These are phyloP conservation scores for Tympanoctomys barrerae DNA, from an alignment of 2,797 vertebrate genomes.

Conservation along the genomic window DNA sequence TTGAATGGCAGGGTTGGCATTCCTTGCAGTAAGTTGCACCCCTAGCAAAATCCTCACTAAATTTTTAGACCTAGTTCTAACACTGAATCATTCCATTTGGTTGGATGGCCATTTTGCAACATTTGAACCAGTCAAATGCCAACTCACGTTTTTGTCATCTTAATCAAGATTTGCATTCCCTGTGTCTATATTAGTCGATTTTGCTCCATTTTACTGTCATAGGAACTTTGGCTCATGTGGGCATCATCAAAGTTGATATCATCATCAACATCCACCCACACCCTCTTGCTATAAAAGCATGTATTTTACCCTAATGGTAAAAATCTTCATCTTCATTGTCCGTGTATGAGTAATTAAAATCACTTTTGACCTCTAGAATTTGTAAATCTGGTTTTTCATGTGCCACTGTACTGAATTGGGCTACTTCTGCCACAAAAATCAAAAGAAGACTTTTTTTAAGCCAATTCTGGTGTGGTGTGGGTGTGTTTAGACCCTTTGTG, in stretches of 20 bases:
- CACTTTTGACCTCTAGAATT: neutral
- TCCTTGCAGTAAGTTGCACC: neutral
- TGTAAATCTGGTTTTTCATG: neutral
- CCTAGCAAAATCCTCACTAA: neutral
- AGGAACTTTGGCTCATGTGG: neutral
- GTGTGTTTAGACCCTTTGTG: neutral
- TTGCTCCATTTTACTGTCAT: neutral
- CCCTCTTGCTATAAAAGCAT: neutral
- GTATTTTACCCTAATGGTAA: neutral
- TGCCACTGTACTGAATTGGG: neutral
- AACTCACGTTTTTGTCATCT: neutral
- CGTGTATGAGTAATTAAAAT: neutral
- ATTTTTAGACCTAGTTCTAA: neutral
- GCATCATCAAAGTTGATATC: neutral
- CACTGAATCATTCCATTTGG: neutral
- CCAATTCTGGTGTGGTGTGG: neutral
- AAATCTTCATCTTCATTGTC: neutral
- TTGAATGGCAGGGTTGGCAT: neutral
- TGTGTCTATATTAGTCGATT: neutral
- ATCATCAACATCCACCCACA: neutral
- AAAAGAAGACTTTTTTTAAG: neutral
- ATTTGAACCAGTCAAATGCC: neutral
- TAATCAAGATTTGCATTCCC: neutral
- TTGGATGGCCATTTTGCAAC: neutral
- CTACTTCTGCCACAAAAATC: neutral